These are phyloP conservation scores for Drosophila meridionalis DNA, from an alignment of 2,888 invertebrate genomes.

Conservation along the genomic window DNA sequence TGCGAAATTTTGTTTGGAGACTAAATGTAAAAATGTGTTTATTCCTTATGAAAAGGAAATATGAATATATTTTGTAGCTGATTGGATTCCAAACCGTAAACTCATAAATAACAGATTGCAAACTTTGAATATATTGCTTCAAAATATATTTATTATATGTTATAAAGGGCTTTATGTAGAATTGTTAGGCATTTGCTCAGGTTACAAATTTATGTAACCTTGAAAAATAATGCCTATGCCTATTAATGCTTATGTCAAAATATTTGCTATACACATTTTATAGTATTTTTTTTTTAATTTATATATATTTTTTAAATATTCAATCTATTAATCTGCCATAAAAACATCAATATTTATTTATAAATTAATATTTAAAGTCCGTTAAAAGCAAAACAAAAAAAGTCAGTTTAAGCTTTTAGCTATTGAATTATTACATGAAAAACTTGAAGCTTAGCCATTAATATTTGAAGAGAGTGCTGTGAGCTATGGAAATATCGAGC, in stretches of 20 bases:
- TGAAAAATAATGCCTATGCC: no score
- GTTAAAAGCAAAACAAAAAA: background rate
- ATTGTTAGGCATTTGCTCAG: no score
- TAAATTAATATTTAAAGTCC: background rate
- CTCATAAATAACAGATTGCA: background rate
- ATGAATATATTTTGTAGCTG: slow-evolving; percentile 1
- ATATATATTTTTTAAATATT: background rate
- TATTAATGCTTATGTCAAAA: no score
- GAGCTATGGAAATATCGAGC: slow-evolving; percentile 36
- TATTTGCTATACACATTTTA: no score
- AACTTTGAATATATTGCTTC: background rate
- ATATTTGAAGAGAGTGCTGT: slow-evolving; percentile 39
- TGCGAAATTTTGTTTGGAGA: background rate
- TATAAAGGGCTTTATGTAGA: no score
- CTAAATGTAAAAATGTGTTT: background rate
- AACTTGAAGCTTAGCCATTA: slow-evolving; percentile 26
- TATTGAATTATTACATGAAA: background rate
- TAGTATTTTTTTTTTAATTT: no score
- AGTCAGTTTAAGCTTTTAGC: background rate
- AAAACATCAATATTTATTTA: background rate
- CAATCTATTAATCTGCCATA: background rate
- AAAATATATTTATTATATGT: no score
- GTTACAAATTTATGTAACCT: no score
- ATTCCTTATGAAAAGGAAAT: background rate
- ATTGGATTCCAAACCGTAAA: background rate